phyloP scores from a whole-genome alignment of 2,113 vertebrate species.

The Neolamprologus fasciatus region DNA sequence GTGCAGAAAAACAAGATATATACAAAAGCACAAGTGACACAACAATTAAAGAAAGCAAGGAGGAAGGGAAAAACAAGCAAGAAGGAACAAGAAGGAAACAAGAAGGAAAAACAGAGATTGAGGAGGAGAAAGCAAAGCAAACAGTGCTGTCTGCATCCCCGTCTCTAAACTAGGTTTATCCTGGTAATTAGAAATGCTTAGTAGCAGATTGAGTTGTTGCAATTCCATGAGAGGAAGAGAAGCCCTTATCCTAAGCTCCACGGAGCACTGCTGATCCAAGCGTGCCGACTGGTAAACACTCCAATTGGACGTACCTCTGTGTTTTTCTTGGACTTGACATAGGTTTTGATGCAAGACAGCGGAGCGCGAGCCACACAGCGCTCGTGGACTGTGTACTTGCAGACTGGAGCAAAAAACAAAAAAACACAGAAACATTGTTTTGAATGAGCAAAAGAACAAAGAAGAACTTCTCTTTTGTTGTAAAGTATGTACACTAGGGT shows the following conservation, averaged over 20 bases:
- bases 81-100: background rate
- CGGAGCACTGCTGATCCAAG: constrained; percentile 26
- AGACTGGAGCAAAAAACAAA: constrained; percentile 71
- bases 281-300: constrained; percentile 52
- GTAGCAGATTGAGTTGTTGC: constrained; percentile 38
- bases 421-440: background rate
- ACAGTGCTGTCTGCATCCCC: background rate
- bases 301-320: constrained; percentile 79
- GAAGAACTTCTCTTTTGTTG: background rate
- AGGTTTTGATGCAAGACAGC: constrained; percentile 90
- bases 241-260: constrained; percentile 33
- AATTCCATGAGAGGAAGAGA: constrained; percentile 46
- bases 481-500: background rate
- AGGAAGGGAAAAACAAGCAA: background rate
- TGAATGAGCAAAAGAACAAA: background rate
- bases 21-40: constrained; percentile 1
- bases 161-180: constrained; percentile 28
- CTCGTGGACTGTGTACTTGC: constrained; percentile 91
- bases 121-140: background rate
- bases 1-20: constrained; percentile 40
- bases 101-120: background rate
- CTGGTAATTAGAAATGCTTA: constrained; percentile 53
- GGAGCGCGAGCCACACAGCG: constrained; percentile 85
- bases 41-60: constrained; percentile 14
- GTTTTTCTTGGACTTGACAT: constrained; percentile 92